A percentile compares a stretch with the other conserved stretches of the same genome.
phyloP scores from a whole-genome alignment of 2,797 vertebrate species.

The Semotilus atromaculatus region DNA sequence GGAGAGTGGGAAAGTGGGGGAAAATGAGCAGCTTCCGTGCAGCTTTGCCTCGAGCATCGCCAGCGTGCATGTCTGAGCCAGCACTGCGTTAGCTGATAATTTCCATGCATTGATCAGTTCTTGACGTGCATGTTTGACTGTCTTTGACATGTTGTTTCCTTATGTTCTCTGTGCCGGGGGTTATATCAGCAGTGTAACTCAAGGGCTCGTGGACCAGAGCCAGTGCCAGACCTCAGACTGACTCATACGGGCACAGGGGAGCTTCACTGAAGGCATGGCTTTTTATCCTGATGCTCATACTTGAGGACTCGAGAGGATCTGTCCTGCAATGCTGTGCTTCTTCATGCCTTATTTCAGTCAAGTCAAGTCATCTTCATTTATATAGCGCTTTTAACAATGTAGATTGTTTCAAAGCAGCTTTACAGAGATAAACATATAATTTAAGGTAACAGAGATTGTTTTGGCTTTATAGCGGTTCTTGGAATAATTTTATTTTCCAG shows the following conservation, averaged over 20 bases:
- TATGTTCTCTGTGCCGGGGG: background rate
- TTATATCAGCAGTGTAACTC: background rate
- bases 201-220: background rate
- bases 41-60: background rate
- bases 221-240: background rate
- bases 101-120: background rate
- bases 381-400: too few species aligned
- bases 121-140: background rate
- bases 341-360: background rate
- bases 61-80: background rate
- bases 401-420: too few species aligned
- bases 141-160: background rate
- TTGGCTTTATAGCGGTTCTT: too few species aligned
- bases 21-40: background rate
- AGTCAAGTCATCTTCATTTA: too few species aligned
- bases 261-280: background rate
- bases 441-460: too few species aligned
- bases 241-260: background rate
- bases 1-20: background rate
- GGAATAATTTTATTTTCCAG: too few species aligned
- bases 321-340: background rate
- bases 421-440: too few species aligned
- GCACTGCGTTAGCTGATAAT: too few species aligned
- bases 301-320: conserved; percentile 15
- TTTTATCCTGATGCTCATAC: conserved; percentile 11